Percentiles rank a stretch among this genome's conserved stretches.
Evolutionary conservation across 2,113 vertebrate genomes (phyloP).

Genomic region (Excalfactoria chinensis): DNA sequence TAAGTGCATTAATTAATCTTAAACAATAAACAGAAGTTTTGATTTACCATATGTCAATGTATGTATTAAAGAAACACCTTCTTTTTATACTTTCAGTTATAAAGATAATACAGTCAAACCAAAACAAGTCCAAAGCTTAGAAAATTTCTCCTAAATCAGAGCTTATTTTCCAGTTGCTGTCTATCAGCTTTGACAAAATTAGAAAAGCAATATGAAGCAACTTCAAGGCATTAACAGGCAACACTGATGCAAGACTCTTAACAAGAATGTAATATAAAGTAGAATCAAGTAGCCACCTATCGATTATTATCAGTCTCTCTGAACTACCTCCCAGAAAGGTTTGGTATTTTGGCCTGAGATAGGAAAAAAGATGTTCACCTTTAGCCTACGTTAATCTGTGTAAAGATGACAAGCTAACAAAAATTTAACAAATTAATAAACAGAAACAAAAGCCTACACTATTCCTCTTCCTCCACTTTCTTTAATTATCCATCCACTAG

Average conservation of each 20-base stretch:
- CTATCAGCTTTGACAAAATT: fast-evolving
- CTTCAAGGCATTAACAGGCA: neutral
- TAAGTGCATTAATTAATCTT: neutral
- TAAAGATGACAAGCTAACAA: neutral
- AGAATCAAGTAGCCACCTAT: neutral
- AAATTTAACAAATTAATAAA: neutral
- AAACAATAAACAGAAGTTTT: neutral
- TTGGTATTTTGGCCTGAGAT: neutral
- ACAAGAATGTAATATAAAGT: neutral
- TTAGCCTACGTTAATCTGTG: too few relatives aligned
- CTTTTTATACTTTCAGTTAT: neutral
- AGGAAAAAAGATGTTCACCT: neutral
- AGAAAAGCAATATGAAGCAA: neutral
- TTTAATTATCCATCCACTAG: neutral
- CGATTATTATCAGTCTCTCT: neutral
- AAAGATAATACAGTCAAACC: neutral
- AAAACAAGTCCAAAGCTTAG: neutral
- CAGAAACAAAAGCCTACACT: neutral
- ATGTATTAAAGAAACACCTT: neutral
- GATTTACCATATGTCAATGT: neutral
- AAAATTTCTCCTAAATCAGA: neutral
- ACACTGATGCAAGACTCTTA: neutral
- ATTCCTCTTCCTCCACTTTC: neutral
- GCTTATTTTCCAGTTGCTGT: neutral
- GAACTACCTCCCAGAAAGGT: fast-evolving